phyloP scores from a whole-genome alignment of 1,140 invertebrate species.

The Pteromalus puparum region DNA sequence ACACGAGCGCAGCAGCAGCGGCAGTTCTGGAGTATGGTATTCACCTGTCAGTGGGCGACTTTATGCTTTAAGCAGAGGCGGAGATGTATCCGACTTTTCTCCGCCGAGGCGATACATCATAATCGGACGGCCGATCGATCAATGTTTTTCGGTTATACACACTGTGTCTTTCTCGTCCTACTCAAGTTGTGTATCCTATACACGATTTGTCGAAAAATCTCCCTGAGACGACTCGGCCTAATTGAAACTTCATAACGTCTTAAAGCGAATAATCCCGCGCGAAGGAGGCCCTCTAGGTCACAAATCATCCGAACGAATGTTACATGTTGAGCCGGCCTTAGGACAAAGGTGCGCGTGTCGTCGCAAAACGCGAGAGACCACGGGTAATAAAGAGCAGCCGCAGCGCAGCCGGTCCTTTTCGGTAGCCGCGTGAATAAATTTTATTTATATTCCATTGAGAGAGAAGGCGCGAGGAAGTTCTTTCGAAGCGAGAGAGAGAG shows the following conservation, averaged over 20 bases:
- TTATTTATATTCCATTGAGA: slow-evolving; percentile 62
- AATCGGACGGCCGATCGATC: not conserved
- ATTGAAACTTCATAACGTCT: slow-evolving; percentile 34
- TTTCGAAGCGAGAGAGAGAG: not conserved
- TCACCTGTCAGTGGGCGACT: not conserved
- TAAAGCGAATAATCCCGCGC: not conserved
- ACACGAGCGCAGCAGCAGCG: not conserved
- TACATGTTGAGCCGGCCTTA: slow-evolving; percentile 59
- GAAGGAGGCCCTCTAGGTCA: not conserved
- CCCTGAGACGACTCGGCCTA: not conserved
- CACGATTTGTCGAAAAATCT: not conserved
- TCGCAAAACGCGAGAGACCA: slow-evolving; percentile 33
- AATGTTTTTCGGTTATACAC: not conserved
- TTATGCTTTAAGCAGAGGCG: not conserved
- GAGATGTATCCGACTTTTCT: slow-evolving; percentile 1
- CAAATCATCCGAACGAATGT: slow-evolving; percentile 57
- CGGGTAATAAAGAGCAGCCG: slow-evolving; percentile 39
- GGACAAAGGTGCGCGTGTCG: slow-evolving; percentile 60
- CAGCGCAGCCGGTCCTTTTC: slow-evolving; percentile 50
- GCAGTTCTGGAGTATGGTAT: not conserved
- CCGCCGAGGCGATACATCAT: not conserved
- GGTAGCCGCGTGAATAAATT: slow-evolving; percentile 63
- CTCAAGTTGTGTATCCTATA: not conserved
- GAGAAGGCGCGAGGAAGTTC: not conserved
- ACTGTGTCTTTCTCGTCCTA: no score